Base-by-base conservation (phyloP, 2,797 vertebrate species). In the Distichodus sexfasciatus region DNA sequence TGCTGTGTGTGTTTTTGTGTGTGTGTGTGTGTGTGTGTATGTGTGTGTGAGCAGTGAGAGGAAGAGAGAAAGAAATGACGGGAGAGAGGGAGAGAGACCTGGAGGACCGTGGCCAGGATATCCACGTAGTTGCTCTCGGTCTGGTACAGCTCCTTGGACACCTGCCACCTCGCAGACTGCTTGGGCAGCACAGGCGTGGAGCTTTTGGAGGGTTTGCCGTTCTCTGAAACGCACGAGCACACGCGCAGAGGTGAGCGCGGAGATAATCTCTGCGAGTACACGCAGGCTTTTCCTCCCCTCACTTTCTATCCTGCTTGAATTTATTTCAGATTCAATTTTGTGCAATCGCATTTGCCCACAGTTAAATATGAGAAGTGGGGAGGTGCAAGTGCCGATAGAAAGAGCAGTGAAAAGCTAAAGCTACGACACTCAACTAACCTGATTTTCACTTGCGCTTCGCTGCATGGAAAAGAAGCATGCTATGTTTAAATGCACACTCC, bases 111-210 rank as follows among this genome's bases (percentile, higher is more conserved):
- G 72, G 90, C 92, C 69, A 99, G 84, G 85, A 99, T 99, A 84
- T 95, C 94, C 64, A 99, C 96, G 0, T 99, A 99, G 90, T 99
- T 99, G 87, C 94, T 98, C 86, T 99, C 97, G 0, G 97, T 99
- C 84, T 99, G 97, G 91, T 97, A 98, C 44, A 99, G 90, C 77
- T 99, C 97, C 86, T 96, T 99, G 76, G 96, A 96, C 83, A 99
- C 97, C 82, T 99, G 97, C 96, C 96, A 99, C 68, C 97, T 89
- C 33, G 97, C 97, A 23, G 97, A 97, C 87, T 97, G 96, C 88
- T 96, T 98, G 66, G 89, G 71, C 44, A 89, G 84, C 61, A 89
- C 83, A 0, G 93, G 91, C 65, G 94, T 90, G 0, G 92, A 94
- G 81, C 91, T 94, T 90, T 94, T 96, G 23, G 93, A 93, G 23